Base-by-base conservation (phyloP, 2,888 invertebrate genomes). In the Perdita meconis region DNA sequence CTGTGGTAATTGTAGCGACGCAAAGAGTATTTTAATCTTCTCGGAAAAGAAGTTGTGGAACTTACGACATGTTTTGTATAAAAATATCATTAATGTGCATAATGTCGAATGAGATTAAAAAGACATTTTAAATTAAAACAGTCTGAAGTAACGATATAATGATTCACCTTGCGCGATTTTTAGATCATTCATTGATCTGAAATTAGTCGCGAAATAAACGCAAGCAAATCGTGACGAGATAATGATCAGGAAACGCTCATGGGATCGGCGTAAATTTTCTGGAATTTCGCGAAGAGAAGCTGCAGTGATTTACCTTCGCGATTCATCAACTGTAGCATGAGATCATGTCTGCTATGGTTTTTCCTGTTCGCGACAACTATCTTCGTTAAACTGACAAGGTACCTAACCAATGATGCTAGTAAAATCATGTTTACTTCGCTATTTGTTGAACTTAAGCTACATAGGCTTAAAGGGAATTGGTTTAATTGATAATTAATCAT, bases 271-370 rank as follows among this genome's bases (percentile, higher is more conserved):
- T 30, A 68, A 74, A 78, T 78, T 70, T 65, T 67, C 42, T 47
- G 56, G 75, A 66, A 70, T 69, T 47, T 47, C 19, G 64, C 42
- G 57, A 73, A 64, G 53, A 47, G 67, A 69, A 65, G 40, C 51
- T 59, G 40, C 34, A 30, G 34, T 56, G 51, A 70, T 47, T 19
- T 19, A 22, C 2, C 8, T 85, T 36, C 50, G 38, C 69, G 40
- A 80, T 59, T 70, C 47, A 64, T 56, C 50, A 66, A 51, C 70
- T 61, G 60, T 83, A 88, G 82, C 73, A 88, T 88, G 88, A 84
- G 75, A 75, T 82, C 77, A 87, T 82, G 85, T 69, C 75, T 76
- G 64, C 63, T 81, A 60, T 81, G 74, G 76, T 77, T 84, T 10
- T 63, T 88, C 67, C 65, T 81, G 59, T 71, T 88, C 65, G 57